A percentile compares a stretch with the other conserved stretches of the same genome.
Conservation (phyloP, 2,113 vertebrate genomes). For the Illadopsis cleaveri region DNA sequence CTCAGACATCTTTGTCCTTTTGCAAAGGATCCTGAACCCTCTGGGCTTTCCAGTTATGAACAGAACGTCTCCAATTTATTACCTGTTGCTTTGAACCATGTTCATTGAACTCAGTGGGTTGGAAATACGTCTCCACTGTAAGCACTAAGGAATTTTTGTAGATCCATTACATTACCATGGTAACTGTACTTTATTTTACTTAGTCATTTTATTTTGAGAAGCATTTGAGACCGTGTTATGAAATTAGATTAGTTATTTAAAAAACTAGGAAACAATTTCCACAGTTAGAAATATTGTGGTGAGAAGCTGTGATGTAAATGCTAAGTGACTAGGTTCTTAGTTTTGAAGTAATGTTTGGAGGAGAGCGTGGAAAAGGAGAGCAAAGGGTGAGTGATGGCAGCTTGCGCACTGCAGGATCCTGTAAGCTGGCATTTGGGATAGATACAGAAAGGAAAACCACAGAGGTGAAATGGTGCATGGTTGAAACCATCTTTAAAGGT, state of each 20-base stretch:
- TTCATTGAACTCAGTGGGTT: neutral
- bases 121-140: neutral
- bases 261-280: neutral
- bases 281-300: neutral
- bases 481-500: neutral
- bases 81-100: neutral
- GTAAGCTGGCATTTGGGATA: neutral
- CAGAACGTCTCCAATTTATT: neutral
- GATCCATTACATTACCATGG: neutral
- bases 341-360: neutral
- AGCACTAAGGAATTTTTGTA: neutral
- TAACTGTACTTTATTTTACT: neutral
- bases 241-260: neutral
- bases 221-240: neutral
- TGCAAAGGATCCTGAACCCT: slow-evolving; percentile 8
- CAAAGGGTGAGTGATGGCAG: neutral
- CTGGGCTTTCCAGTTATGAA: neutral
- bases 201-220: neutral
- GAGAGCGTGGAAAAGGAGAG: neutral
- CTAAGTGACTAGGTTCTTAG: neutral
- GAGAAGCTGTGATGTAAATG: neutral
- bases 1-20: slow-evolving; percentile 17
- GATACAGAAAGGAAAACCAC: neutral
- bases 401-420: neutral
- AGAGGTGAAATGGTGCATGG: neutral